A percentile compares a stretch with the other conserved stretches of the same genome.
These are phyloP conservation scores for Sebastes jordani DNA, from an alignment of 2,797 vertebrate genomes.

Conservation along the genomic window DNA sequence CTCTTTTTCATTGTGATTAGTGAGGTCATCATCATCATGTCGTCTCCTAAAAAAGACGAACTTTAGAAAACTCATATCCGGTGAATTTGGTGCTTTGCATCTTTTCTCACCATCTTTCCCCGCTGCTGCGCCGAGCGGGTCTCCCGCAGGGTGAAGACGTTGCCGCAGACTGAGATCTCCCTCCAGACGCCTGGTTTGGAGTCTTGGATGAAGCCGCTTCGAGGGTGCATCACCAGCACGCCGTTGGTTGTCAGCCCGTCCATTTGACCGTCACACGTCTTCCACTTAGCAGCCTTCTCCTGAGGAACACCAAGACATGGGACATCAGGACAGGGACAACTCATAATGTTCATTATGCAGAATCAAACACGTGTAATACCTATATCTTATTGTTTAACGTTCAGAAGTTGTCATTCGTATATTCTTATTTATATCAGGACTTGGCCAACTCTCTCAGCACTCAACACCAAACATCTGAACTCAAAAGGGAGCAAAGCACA, in stretches of 20 bases:
- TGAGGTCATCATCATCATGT: too few relatives aligned
- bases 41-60: too few relatives aligned
- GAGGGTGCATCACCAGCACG: constrained; percentile 97
- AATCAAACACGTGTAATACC: neutral
- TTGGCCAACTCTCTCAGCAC: neutral
- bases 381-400: too few relatives aligned
- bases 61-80: too few relatives aligned
- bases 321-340: too few relatives aligned
- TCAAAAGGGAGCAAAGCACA: neutral
- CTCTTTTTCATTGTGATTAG: neutral
- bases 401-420: neutral
- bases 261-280: constrained; percentile 95
- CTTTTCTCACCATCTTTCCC: constrained; percentile 92
- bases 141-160: constrained; percentile 95
- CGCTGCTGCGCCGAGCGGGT: constrained; percentile 97
- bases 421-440: neutral
- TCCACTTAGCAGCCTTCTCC: constrained; percentile 99
- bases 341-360: neutral
- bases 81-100: too few relatives aligned
- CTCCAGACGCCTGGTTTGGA: constrained; percentile 98
- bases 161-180: constrained; percentile 98
- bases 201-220: constrained; percentile 95
- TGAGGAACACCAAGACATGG: constrained; percentile 44
- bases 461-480: neutral
- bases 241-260: constrained; percentile 97